Evolutionary conservation across 2,888 invertebrate species (phyloP).

Genomic region (Cotesia congregata): DNA sequence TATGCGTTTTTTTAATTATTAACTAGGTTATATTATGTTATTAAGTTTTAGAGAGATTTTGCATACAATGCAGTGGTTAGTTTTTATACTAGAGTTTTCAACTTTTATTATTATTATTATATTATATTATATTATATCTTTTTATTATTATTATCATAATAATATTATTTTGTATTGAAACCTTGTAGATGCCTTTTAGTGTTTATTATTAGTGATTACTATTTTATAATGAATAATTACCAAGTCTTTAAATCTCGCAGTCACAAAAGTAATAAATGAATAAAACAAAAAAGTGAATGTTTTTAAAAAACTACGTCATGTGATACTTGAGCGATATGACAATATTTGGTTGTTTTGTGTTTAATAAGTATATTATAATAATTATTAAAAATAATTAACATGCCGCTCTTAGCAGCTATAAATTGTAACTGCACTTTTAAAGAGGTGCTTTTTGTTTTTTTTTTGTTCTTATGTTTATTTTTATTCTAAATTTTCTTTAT

Average conservation of each 20-base stretch:
- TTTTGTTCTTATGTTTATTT: conserved; percentile 11
- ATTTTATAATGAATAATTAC: conserved; percentile 34
- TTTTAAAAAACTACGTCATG: conserved; percentile 61
- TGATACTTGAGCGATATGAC: conserved; percentile 52
- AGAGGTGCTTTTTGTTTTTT: conserved; percentile 22
- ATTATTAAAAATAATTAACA: neutral
- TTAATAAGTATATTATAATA: neutral
- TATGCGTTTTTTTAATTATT: conserved; percentile 43
- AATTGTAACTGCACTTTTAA: neutral
- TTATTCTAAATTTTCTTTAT: neutral
- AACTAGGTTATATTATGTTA: conserved; percentile 49
- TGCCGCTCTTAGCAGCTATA: neutral
- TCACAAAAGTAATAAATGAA: conserved; percentile 36
- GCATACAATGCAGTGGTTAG: conserved; percentile 58
- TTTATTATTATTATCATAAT: conserved; percentile 36
- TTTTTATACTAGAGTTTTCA: conserved; percentile 52
- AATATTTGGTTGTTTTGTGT: conserved; percentile 17
- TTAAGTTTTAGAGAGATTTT: conserved; percentile 61
- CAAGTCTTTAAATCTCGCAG: conserved; percentile 43
- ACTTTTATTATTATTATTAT: conserved; percentile 43
- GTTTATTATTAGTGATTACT: conserved; percentile 48
- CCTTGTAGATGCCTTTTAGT: conserved; percentile 53
- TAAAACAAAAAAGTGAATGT: conserved; percentile 1
- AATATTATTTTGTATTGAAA: conserved; percentile 42
- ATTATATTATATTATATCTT: conserved; percentile 39